Evolutionary conservation across 2,888 invertebrate genomes (phyloP).

Genomic region (Fragum whitleyi): DNA sequence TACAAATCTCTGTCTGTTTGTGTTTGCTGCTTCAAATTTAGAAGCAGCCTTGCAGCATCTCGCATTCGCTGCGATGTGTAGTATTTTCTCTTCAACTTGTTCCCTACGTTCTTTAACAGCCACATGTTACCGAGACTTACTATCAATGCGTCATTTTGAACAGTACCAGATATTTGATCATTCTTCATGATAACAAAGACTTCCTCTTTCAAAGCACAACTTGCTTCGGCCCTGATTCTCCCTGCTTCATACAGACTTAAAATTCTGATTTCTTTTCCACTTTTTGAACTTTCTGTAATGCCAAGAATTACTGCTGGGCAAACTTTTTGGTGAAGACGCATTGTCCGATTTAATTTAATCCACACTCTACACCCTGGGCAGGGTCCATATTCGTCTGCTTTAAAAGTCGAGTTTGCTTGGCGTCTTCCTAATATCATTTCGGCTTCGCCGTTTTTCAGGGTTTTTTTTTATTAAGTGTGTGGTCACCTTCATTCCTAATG

Average conservation of each 20-base stretch:
- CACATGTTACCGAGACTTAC: too few relatives aligned
- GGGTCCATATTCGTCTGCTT: conserved; percentile 4
- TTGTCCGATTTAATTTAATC: conserved; percentile 5
- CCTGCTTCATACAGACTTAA: conserved; percentile 9
- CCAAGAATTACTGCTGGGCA: conserved; percentile 20
- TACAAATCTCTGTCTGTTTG: too few relatives aligned
- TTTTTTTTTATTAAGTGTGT: conserved; percentile 18
- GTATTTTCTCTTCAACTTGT: too few relatives aligned
- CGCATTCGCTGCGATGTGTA: too few relatives aligned
- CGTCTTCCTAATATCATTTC: conserved; percentile 17
- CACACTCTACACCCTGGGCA: conserved; percentile 13
- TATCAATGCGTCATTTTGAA: conserved; percentile 6
- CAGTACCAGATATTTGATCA: conserved; percentile 6
- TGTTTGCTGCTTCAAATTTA: too few relatives aligned
- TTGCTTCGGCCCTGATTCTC: conserved; percentile 1
- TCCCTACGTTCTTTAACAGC: too few relatives aligned
- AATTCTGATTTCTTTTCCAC: conserved; percentile 7
- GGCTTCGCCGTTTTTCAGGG: neutral
- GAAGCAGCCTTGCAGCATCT: too few relatives aligned
- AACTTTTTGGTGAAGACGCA: neutral
- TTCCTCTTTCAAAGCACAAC: conserved; percentile 13
- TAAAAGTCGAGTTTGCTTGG: neutral
- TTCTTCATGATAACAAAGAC: conserved; percentile 16
- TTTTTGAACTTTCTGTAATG: neutral
- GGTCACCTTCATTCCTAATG: conserved; percentile 27